These are phyloP conservation scores for Gymnocypris eckloni DNA, from an alignment of 2,797 vertebrate genomes.

Conservation along the genomic window DNA sequence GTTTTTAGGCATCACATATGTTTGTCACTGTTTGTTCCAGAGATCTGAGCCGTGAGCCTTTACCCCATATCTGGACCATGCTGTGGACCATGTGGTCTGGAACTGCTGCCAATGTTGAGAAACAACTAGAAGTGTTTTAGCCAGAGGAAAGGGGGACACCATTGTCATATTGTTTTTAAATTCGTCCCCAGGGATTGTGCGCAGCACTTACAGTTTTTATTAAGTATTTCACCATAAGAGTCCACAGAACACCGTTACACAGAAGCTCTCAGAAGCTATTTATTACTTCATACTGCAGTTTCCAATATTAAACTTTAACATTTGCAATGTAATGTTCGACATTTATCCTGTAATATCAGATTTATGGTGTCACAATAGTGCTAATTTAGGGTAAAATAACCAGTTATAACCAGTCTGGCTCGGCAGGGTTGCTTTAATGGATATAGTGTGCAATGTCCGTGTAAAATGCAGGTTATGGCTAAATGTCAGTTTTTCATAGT, in stretches of 20 bases:
- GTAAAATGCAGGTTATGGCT: conserved; percentile 14
- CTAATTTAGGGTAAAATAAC: conserved; percentile 33
- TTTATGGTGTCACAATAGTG: conserved; percentile 30
- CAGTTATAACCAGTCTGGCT: conserved; percentile 20
- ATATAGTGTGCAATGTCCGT: conserved; percentile 19
- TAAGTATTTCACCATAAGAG: conserved; percentile 49
- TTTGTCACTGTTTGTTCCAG: conserved; percentile 18
- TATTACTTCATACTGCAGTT: conserved; percentile 39
- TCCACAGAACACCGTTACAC: conserved; percentile 43
- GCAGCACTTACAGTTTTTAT: conserved; percentile 38
- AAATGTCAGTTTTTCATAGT: conserved; percentile 23
- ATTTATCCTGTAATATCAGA: conserved; percentile 22
- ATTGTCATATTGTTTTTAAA: conserved; percentile 59
- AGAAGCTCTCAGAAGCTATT: conserved; percentile 36
- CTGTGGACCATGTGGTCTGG: conserved; percentile 26
- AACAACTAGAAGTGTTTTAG: conserved; percentile 53
- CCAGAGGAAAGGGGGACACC: conserved; percentile 44
- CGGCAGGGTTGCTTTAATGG: conserved; percentile 25
- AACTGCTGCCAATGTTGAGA: conserved; percentile 40
- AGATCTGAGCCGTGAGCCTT: conserved; percentile 11
- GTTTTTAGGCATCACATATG: conserved; percentile 19
- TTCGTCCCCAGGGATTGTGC: conserved; percentile 40
- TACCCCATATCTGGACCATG: conserved; percentile 53
- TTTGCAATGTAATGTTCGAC: conserved; percentile 21
- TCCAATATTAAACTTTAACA: conserved; percentile 27